phyloP scores from a whole-genome alignment of 2,797 vertebrate species.

The Syndactyla subalaris region DNA sequence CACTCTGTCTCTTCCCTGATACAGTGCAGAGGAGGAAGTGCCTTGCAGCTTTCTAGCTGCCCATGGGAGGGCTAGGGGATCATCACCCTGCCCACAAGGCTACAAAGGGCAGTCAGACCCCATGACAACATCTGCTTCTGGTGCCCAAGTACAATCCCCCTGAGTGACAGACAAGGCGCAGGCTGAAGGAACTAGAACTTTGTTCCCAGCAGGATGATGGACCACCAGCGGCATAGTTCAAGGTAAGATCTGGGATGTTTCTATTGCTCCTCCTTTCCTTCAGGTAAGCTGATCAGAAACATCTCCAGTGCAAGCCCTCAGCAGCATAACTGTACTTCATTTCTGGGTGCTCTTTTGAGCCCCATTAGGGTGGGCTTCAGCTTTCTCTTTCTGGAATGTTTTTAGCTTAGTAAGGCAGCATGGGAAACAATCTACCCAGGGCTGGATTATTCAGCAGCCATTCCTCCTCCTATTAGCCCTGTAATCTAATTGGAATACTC shows the following conservation, averaged over 20 bases:
- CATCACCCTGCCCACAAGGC: not conserved
- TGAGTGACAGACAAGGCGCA: not conserved
- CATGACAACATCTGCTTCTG: not conserved
- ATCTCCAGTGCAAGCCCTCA: not conserved
- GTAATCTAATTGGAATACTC: not conserved
- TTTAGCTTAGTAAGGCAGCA: not conserved
- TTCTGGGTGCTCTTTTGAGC: not conserved
- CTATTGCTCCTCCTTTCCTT: not conserved
- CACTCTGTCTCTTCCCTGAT: not conserved
- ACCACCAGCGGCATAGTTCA: not conserved
- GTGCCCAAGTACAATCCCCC: not conserved
- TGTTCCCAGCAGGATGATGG: not conserved
- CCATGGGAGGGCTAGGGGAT: not conserved
- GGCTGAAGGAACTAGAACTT: not conserved
- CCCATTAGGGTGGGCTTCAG: not conserved
- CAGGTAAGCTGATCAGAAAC: not conserved
- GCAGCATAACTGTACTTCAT: not conserved
- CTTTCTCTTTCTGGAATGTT: not conserved
- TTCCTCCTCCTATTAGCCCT: not conserved
- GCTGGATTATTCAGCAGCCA: not conserved
- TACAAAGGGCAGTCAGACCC: not conserved
- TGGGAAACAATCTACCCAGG: not conserved
- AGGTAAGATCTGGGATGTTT: not conserved
- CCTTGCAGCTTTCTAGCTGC: not conserved
- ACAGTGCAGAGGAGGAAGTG: not conserved